Percentiles rank a stretch among this genome's conserved stretches.
These are phyloP conservation scores for Mallateleia sp. DNA, from an alignment of 2,888 invertebrate genomes.

Conservation along the genomic window DNA sequence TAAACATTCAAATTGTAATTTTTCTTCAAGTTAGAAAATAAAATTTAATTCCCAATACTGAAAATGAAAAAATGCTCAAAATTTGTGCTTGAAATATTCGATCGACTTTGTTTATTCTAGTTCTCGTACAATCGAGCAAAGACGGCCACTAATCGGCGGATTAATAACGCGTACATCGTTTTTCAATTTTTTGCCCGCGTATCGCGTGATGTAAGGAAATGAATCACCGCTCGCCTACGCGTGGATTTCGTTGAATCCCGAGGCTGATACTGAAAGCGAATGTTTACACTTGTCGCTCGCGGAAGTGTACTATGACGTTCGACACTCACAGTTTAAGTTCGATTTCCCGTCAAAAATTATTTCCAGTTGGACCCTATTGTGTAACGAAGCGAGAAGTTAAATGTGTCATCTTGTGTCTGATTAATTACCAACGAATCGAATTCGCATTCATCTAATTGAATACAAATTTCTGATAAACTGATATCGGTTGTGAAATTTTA, in stretches of 20 bases:
- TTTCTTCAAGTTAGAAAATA: too few relatives aligned
- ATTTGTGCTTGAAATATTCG: too few relatives aligned
- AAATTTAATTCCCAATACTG: too few relatives aligned
- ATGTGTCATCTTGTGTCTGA: conserved; percentile 8
- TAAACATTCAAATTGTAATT: too few relatives aligned
- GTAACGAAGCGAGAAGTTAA: neutral
- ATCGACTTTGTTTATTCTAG: too few relatives aligned
- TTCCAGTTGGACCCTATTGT: neutral
- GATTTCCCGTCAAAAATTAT: neutral
- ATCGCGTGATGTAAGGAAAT: conserved; percentile 31
- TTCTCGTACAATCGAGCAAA: too few relatives aligned
- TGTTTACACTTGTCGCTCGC: conserved; percentile 30
- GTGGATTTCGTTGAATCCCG: conserved; percentile 32
- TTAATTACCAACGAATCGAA: conserved; percentile 18
- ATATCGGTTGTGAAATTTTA: too few relatives aligned
- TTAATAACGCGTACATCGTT: conserved; percentile 10
- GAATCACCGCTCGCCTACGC: conserved; percentile 46
- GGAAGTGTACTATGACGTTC: conserved; percentile 17
- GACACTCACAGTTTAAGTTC: neutral
- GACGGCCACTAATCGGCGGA: neutral
- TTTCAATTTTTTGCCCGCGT: conserved; percentile 2
- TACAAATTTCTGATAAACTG: neutral
- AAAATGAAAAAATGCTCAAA: too few relatives aligned
- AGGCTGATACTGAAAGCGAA: conserved; percentile 26
- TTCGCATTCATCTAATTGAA: neutral